phyloP scores from a whole-genome alignment of 2,797 vertebrate species.

The Danio jaintianensis region DNA sequence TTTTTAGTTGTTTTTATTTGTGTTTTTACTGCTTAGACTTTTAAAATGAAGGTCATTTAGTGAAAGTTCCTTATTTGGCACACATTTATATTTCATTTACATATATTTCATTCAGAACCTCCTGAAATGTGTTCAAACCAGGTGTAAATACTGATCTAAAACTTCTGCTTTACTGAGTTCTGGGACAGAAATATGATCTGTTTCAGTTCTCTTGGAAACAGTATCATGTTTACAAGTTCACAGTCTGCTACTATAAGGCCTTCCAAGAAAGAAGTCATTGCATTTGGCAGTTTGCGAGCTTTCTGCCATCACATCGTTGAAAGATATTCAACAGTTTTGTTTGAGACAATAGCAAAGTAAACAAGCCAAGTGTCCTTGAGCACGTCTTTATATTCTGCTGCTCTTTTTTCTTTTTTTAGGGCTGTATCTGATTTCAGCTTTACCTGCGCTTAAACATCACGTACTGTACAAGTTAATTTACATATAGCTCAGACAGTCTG shows the following conservation, averaged over 20 bases:
- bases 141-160: neutral
- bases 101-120: neutral
- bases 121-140: neutral
- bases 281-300: constrained; percentile 16
- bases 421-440: neutral
- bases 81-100: too few species aligned
- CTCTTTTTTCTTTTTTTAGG: neutral
- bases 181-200: constrained; percentile 9
- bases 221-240: constrained; percentile 22
- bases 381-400: constrained; percentile 32
- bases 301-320: constrained; percentile 1
- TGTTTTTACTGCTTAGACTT: too few species aligned
- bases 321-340: constrained; percentile 12
- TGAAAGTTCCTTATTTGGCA: too few species aligned
- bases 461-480: neutral
- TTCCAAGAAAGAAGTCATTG: constrained; percentile 14
- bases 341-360: constrained; percentile 13
- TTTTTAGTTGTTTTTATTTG: too few species aligned
- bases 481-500: neutral
- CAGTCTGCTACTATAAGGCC: constrained; percentile 21
- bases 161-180: neutral
- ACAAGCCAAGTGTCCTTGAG: constrained; percentile 7
- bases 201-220: constrained; percentile 23
- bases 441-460: neutral
- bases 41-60: too few species aligned